Conservation (phyloP, 2,797 vertebrate genomes). For the Borostomias antarcticus region DNA sequence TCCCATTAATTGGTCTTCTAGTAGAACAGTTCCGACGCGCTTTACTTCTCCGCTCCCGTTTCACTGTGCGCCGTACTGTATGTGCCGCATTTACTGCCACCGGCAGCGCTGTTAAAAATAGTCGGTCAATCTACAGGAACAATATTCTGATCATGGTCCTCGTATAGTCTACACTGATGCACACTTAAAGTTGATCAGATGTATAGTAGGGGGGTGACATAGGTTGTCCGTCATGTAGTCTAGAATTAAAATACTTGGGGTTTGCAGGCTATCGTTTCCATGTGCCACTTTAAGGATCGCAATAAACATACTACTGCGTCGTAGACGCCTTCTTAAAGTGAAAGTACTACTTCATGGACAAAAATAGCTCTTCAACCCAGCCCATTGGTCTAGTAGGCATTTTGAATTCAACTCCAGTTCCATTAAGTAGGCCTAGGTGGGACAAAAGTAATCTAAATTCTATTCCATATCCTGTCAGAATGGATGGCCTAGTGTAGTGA, state of each 20-base stretch:
- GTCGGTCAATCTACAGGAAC: conserved; percentile 14
- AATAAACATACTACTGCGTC: conserved; percentile 68
- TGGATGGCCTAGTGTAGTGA: too few relatives aligned
- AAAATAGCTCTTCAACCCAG: too few relatives aligned
- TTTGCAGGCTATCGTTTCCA: conserved; percentile 53
- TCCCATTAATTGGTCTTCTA: not conserved
- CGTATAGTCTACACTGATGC: conserved; percentile 9
- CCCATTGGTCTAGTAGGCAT: too few relatives aligned
- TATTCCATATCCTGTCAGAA: too few relatives aligned
- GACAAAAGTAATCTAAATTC: too few relatives aligned
- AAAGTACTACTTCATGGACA: conserved; percentile 53
- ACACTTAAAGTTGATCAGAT: conserved; percentile 8
- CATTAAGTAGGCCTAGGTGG: not conserved
- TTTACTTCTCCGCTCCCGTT: conserved; percentile 38
- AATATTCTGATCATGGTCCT: conserved; percentile 6
- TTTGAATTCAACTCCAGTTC: not conserved
- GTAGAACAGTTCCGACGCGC: not conserved
- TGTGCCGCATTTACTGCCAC: conserved; percentile 55
- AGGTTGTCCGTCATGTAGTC: conserved; percentile 16
- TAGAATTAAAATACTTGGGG: conserved; percentile 17
- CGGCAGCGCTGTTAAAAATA: conserved; percentile 34
- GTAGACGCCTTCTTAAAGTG: conserved; percentile 83
- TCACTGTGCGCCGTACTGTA: conserved; percentile 44
- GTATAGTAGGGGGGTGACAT: not conserved
- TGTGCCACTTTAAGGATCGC: conserved; percentile 72